Evolutionary conservation across 30 jellyfish, hydroid and myxozoan genomes (phyloP).

Genomic region (Aurelia sp.): DNA sequence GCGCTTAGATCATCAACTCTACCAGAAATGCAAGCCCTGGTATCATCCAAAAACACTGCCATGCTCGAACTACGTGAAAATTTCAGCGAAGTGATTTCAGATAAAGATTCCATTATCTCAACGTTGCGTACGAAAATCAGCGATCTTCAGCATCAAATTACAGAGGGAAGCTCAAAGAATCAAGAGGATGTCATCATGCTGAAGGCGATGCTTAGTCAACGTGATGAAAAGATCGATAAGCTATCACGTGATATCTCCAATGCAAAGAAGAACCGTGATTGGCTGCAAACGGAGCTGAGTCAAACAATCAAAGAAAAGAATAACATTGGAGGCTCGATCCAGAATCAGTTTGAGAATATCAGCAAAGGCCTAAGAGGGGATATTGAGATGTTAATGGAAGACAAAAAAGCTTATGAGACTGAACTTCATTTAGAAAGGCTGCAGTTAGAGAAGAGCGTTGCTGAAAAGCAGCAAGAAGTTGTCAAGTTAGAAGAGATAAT

Average conservation of each 20-base stretch:
- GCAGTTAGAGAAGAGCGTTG: conserved; percentile 68
- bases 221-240: conserved; percentile 21
- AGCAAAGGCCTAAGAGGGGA: conserved; percentile 94
- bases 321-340: conserved; percentile 76
- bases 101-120: conserved; percentile 70
- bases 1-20: conserved; percentile 19
- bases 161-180: conserved; percentile 7
- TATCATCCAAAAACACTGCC: conserved; percentile 74
- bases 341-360: conserved; percentile 71
- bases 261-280: conserved; percentile 52
- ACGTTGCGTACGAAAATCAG: conserved; percentile 42
- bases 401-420: conserved; percentile 64
- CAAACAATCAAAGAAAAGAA: conserved; percentile 74
- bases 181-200: conserved; percentile 29
- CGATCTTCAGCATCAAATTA: conserved; percentile 23
- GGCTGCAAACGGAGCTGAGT: conserved; percentile 74
- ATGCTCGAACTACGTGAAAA: conserved; percentile 77
- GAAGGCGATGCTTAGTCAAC: conserved; percentile 24
- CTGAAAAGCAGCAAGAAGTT: conserved; percentile 50
- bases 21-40: conserved; percentile 63
- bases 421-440: conserved; percentile 75
- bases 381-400: conserved; percentile 82
- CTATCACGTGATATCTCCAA: conserved; percentile 30
- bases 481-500: neutral
- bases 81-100: conserved; percentile 82